Percentiles rank a stretch among this genome's conserved stretches.
phyloP scores from a whole-genome alignment of 2,113 vertebrate genomes.

The Carassius gibelio region DNA sequence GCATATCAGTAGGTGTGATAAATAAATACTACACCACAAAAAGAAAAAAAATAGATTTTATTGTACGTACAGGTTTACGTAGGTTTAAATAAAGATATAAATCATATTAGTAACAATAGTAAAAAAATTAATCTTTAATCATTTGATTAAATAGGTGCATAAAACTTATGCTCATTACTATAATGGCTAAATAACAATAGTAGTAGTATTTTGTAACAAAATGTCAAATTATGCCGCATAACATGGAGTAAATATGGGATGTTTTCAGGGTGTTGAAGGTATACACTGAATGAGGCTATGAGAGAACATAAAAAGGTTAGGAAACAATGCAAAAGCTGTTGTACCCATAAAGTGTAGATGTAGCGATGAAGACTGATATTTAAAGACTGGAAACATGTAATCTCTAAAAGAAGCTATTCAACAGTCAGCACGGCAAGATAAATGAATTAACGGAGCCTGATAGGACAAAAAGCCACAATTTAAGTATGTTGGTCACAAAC shows the following conservation, averaged over 20 bases:
- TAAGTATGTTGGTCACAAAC: too few relatives aligned
- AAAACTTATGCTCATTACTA: too few relatives aligned
- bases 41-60: too few relatives aligned
- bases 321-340: background rate
- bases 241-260: background rate
- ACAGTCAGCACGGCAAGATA: background rate
- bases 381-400: background rate
- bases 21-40: too few relatives aligned
- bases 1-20: background rate
- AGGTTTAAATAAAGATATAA: too few relatives aligned
- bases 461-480: background rate
- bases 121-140: too few relatives aligned
- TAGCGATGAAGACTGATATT: background rate
- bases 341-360: background rate
- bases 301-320: background rate
- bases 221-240: background rate
- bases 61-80: too few relatives aligned
- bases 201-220: too few relatives aligned
- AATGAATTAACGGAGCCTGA: background rate
- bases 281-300: background rate
- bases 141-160: too few relatives aligned
- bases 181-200: too few relatives aligned
- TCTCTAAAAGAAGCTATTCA: background rate
- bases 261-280: background rate
- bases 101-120: too few relatives aligned